Evolutionary conservation across 2,888 invertebrate species (phyloP).

Genomic region (Peribatodes rhomboidaria): DNA sequence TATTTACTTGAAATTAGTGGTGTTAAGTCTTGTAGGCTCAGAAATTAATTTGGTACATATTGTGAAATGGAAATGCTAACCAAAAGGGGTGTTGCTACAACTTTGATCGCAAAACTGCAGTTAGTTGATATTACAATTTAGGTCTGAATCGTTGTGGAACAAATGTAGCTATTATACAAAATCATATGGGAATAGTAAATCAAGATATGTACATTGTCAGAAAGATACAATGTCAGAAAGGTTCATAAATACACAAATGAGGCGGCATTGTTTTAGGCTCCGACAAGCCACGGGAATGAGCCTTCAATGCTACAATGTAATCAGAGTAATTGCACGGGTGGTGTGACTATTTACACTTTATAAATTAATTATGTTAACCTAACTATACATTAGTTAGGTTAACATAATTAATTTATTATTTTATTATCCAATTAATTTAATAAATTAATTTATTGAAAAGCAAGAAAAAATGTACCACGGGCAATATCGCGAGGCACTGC

Average conservation of each 20-base stretch:
- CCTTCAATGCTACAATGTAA: conserved; percentile 11
- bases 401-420: too few species aligned
- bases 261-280: conserved; percentile 46
- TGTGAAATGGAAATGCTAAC: not conserved
- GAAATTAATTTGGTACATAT: not conserved
- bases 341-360: not conserved
- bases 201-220: too few species aligned
- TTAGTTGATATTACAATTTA: too few species aligned
- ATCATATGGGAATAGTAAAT: conserved; percentile 57
- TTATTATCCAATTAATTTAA: too few species aligned
- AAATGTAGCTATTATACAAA: conserved; percentile 35
- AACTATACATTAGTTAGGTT: too few species aligned
- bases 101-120: not conserved
- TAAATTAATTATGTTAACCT: not conserved
- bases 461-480: too few species aligned
- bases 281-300: conserved; percentile 25
- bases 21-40: not conserved
- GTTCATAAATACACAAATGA: too few species aligned
- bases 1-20: not conserved
- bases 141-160: too few species aligned
- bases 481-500: too few species aligned
- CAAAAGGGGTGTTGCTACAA: not conserved
- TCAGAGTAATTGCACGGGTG: conserved; percentile 4
- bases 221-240: too few species aligned
- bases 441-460: too few species aligned